phyloP scores from a whole-genome alignment of 1,140 invertebrate genomes.

The Paraescarpia echinospica region DNA sequence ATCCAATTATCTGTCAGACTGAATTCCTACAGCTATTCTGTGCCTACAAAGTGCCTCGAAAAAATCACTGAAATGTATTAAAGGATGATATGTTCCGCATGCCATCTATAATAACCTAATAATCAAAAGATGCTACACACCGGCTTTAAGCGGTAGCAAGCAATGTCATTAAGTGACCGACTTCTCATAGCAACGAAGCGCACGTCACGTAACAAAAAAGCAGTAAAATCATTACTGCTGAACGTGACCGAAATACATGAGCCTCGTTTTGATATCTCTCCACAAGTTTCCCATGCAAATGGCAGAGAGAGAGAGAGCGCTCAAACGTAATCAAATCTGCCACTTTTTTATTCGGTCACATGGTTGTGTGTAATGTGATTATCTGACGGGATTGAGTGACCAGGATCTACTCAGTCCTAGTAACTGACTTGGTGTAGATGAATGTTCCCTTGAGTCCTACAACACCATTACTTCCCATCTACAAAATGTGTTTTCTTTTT shows the following conservation, averaged over 20 bases:
- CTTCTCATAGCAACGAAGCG: not conserved
- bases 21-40: not conserved
- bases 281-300: not conserved
- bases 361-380: not conserved
- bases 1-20: not conserved
- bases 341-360: not conserved
- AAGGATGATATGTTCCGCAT: not conserved
- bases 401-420: not conserved
- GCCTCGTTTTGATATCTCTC: not conserved
- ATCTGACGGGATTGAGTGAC: not conserved
- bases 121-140: not conserved
- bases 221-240: not conserved
- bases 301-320: not conserved
- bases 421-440: not conserved
- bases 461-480: not conserved
- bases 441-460: not conserved
- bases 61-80: not conserved
- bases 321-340: not conserved
- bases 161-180: not conserved
- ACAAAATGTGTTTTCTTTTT: not conserved
- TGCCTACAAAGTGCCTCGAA: not conserved
- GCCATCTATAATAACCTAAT: not conserved
- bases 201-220: not conserved
- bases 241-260: not conserved
- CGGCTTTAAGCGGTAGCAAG: not conserved